Base-by-base conservation (phyloP, 1,140 invertebrate genomes). In the Copidosoma floridanum region DNA sequence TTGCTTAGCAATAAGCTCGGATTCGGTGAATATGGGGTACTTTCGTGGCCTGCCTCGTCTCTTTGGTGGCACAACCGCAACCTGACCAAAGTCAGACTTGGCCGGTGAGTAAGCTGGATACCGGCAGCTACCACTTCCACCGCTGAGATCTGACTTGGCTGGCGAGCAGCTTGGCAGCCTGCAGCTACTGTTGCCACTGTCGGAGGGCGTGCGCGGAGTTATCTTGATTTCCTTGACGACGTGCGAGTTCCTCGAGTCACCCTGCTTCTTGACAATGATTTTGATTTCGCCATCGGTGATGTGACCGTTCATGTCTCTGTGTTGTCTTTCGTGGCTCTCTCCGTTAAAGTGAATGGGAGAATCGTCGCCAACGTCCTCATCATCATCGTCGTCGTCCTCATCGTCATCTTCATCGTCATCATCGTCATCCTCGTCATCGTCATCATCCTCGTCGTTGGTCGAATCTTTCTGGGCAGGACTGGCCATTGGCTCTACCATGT, bases 211-310 rank as follows among this genome's bases (percentile, higher is more conserved):
- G 10, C 29, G 56, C 4, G 55, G 61, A 1, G 50, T 46, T 32
- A 63, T 63, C 20, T 63, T 63, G 7, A 57, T 63, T 12, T 57
- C 54, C 16, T 57, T 57, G 12, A 63, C 29, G 0, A 63, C 41
- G 10, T 57, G 61, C 1, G 32, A 37, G 14, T 63, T 63, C 10
- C 26, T 47, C 2, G 61, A 53, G 12, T 52, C 59, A 27, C 51
- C 37, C 10, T 62, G 53, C 24, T 62, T 62, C 7, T 27, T 41
- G 1, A 62, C 46, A 14, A 62, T 56, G 1, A 62, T 62, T 11
- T 62, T 62, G 12, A 62, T 62, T 2, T 57, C 60, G 2, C 54
- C 53, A 1, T 62, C 53, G 1, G 41, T 54, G 21, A 54, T 47
- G 2, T 20, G 27, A 20, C 27, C 32, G 14, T 41, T 24, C 2